phyloP scores from a whole-genome alignment of 1,140 invertebrate genomes.

The Cephus cinctus region DNA sequence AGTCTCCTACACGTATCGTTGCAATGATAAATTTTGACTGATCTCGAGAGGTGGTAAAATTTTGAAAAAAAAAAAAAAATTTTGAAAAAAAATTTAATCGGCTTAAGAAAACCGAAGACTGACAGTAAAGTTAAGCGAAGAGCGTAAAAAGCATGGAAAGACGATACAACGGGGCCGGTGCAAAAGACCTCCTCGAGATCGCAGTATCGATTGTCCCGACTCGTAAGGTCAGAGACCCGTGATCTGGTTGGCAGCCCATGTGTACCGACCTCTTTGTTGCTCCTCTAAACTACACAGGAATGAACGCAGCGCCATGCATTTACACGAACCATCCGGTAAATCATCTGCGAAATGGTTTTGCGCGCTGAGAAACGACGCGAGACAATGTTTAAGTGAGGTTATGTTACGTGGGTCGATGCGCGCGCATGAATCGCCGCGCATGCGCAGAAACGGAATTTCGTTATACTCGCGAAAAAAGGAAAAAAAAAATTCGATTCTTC shows the following conservation, averaged over 20 bases:
- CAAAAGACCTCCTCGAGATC: conserved; percentile 38
- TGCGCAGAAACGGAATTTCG: conserved; percentile 2
- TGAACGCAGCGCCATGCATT: background rate
- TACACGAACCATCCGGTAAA: conserved; percentile 9
- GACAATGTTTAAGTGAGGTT: too few relatives aligned
- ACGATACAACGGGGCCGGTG: too few relatives aligned
- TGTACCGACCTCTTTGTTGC: conserved; percentile 33
- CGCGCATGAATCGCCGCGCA: background rate
- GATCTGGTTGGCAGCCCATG: conserved; percentile 50
- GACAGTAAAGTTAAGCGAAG: too few relatives aligned
- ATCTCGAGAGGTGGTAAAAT: too few relatives aligned
- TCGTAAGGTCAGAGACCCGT: conserved; percentile 47
- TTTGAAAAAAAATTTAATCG: too few relatives aligned
- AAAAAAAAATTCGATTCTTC: too few relatives aligned
- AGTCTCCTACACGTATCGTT: too few relatives aligned
- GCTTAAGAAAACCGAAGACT: too few relatives aligned
- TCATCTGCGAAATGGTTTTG: conserved; percentile 18
- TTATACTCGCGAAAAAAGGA: too few relatives aligned
- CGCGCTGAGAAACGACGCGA: conserved; percentile 8
- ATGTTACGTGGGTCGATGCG: conserved; percentile 4
- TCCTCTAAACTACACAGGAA: conserved; percentile 30
- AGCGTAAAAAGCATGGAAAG: too few relatives aligned
- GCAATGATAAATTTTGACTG: too few relatives aligned
- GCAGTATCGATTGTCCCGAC: conserved; percentile 42
- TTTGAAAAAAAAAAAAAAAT: too few relatives aligned